Percentiles rank a stretch among this genome's conserved stretches.
Conservation (phyloP, 2,888 invertebrate genomes). For the Habrosyne pyritoides region DNA sequence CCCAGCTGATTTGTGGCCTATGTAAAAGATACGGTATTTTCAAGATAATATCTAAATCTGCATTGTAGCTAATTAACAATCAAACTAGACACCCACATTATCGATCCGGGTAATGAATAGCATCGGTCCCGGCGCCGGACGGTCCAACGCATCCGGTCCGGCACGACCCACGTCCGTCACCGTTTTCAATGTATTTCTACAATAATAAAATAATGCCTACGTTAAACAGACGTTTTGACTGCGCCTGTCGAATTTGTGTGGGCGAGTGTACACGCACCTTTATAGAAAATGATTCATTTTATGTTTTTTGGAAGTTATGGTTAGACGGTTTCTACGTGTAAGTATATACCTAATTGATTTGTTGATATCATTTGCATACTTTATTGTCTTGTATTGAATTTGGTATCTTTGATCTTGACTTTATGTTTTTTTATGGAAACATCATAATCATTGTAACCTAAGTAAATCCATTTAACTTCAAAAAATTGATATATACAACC, state of each 20-base stretch:
- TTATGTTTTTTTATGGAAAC: background rate
- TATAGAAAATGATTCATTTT: constrained; percentile 50
- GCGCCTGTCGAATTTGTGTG: constrained; percentile 38
- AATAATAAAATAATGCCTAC: constrained; percentile 46
- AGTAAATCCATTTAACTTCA: background rate
- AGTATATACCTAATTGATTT: constrained; percentile 39
- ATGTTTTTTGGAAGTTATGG: constrained; percentile 47
- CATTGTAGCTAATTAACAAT: constrained; percentile 49
- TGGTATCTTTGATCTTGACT: background rate
- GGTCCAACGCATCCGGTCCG: constrained; percentile 61
- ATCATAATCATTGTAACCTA: background rate
- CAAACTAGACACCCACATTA: constrained; percentile 43
- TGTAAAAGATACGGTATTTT: constrained; percentile 1
- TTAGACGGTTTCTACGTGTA: constrained; percentile 34
- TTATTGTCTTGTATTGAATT: constrained; percentile 12
- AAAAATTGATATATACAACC: background rate
- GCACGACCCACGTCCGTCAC: constrained; percentile 67
- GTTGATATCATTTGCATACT: constrained; percentile 46
- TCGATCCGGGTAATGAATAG: constrained; percentile 56
- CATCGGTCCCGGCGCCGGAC: constrained; percentile 60
- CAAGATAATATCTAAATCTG: constrained; percentile 7
- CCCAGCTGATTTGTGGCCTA: background rate
- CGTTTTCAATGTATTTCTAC: constrained; percentile 39
- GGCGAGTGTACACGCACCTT: constrained; percentile 45
- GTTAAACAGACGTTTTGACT: constrained; percentile 8